These are phyloP conservation scores for Peromyscus californicus DNA, from an alignment of 2,113 vertebrate genomes.

Conservation along the genomic window DNA sequence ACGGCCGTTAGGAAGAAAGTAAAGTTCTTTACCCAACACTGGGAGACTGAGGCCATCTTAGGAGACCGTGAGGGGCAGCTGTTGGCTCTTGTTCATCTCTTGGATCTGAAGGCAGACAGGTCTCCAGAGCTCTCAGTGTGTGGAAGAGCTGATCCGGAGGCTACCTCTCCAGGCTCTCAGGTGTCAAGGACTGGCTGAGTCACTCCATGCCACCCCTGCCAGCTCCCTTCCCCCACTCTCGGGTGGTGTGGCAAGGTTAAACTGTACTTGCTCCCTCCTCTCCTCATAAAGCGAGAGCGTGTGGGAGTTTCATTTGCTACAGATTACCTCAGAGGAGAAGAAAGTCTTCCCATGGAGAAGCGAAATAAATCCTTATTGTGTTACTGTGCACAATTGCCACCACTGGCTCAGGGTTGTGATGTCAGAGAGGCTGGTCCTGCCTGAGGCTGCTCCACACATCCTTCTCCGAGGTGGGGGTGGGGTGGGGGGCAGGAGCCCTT, in stretches of 20 bases:
- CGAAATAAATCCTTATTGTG: background rate
- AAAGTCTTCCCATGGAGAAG: background rate
- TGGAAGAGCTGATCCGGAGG: background rate
- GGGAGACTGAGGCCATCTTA: background rate
- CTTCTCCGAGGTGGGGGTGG: no score
- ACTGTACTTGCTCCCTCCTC: background rate
- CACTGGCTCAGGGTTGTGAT: background rate
- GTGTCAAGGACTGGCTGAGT: background rate
- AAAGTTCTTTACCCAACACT: background rate
- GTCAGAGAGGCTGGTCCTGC: background rate
- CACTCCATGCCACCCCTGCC: background rate
- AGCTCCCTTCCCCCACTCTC: background rate
- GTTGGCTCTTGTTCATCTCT: background rate
- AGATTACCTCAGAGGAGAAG: conserved; percentile 20
- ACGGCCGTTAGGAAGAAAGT: background rate
- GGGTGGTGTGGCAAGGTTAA: no score
- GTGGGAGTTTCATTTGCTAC: background rate
- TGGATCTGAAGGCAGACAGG: background rate
- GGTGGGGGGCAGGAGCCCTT: background rate
- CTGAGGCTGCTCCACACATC: background rate
- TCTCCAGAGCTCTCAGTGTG: background rate
- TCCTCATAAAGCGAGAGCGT: background rate
- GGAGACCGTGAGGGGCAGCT: background rate
- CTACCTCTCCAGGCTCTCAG: background rate
- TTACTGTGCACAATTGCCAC: background rate